phyloP scores from a whole-genome alignment of 2,113 vertebrate species.

The Collichthys lucidus region DNA sequence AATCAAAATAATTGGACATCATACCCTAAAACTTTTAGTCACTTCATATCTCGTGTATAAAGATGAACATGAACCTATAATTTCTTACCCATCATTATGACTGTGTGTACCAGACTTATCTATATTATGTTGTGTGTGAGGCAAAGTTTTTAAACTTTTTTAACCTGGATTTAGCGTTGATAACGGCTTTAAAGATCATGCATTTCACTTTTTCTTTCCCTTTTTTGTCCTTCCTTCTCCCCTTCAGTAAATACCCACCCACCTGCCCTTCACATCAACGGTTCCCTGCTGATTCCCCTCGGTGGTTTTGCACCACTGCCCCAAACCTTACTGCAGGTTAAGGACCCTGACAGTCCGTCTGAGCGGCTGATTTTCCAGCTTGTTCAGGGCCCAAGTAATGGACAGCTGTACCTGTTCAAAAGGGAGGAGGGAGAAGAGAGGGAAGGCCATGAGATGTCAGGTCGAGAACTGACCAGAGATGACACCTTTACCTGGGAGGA shows the following conservation, averaged over 20 bases:
- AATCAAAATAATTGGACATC: neutral
- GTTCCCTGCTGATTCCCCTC: constrained; percentile 86
- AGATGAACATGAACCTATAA: no score
- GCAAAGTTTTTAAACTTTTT: no score
- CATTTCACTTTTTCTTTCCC: neutral
- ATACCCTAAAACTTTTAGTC: no score
- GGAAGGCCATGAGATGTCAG: constrained; percentile 48
- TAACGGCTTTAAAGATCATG: neutral
- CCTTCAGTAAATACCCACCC: constrained; percentile 79
- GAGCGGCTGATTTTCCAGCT: constrained; percentile 83
- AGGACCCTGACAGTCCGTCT: constrained; percentile 64
- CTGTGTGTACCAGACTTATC: no score
- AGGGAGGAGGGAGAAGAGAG: neutral
- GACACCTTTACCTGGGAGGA: constrained; percentile 86
- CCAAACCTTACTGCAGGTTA: constrained; percentile 78
- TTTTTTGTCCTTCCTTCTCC: neutral
- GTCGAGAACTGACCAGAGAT: constrained; percentile 74
- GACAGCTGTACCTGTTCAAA: constrained; percentile 78
- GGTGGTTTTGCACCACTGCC: constrained; percentile 83
- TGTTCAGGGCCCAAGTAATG: constrained; percentile 84
- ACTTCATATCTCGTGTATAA: no score
- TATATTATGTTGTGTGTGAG: neutral
- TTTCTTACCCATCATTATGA: neutral
- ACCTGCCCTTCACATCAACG: constrained; percentile 77
- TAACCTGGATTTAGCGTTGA: neutral